These are phyloP conservation scores for Scartelaos histophorus DNA, from an alignment of 2,113 vertebrate species.

Conservation along the genomic window DNA sequence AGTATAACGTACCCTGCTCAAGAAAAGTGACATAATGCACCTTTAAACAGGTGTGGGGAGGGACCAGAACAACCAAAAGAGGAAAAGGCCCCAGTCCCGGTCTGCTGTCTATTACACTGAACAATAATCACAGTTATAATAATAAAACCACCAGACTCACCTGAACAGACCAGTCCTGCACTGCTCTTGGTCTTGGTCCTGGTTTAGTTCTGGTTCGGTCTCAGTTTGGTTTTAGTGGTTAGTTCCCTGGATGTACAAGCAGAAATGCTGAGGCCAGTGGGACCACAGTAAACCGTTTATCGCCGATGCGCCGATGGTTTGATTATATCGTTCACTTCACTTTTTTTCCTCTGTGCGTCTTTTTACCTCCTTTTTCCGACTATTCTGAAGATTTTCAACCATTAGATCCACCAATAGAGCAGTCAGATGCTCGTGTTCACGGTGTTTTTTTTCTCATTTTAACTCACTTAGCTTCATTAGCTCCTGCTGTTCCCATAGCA, in stretches of 20 bases:
- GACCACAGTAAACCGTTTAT: neutral
- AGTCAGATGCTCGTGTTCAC: neutral
- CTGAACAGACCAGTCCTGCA: conserved; percentile 1
- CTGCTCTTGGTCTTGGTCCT: neutral
- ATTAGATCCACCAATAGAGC: neutral
- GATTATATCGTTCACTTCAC: neutral
- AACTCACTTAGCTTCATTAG: neutral
- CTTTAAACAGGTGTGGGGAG: too few species aligned
- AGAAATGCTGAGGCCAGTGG: neutral
- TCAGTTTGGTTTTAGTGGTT: neutral
- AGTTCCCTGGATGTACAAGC: neutral
- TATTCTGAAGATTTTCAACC: neutral
- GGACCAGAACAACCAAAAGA: too few species aligned
- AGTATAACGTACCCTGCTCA: too few species aligned
- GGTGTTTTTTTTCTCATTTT: neutral
- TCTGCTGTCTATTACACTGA: too few species aligned
- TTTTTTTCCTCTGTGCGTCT: neutral
- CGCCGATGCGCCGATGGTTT: neutral
- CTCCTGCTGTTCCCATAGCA: neutral
- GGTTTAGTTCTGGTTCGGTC: neutral
- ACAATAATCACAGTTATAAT: too few species aligned
- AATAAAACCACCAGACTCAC: neutral
- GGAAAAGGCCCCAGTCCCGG: too few species aligned
- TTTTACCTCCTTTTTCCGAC: neutral
- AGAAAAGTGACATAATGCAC: too few species aligned